Evolutionary conservation across 2,797 vertebrate genomes (phyloP), one percentile per base, ranked within the genome.

Genomic region (Acestrorhynchus altus): DNA sequence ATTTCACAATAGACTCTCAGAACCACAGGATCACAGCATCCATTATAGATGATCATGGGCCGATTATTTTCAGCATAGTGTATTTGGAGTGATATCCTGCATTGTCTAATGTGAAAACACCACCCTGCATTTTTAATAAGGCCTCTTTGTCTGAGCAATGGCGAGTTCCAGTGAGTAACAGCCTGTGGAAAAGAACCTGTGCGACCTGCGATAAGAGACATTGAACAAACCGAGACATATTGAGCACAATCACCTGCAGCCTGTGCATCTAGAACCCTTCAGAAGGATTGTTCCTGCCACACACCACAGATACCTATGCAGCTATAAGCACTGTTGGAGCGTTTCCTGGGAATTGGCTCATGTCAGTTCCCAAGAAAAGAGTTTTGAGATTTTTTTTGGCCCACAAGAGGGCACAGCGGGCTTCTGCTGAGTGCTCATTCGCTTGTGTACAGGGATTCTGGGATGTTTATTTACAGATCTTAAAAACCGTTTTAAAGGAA

Each of bases 1-100:
- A 20, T 42, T 78, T 80, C 79, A 91, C 88, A 92, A 92, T 81
- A 81, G 87, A 47, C 85, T 78, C 69, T 74, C 70, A 71, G 57
- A 76, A 64, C 71, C 63, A 76, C 83, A 65, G 82, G 87, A 92
- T 88, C 83, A 83, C 63, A 60, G 44, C 83, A 87, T 94, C 83
- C 83, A 94, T 93, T 92, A 93, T 93, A 91, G 87, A 93, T 91
- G 89, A 86, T 39, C 68, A 76, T 79, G 78, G 89, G 87, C 88
- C 88, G 87, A 91, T 92, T 92, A 88, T 90, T 77, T 92, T 89
- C 89, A 89, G 72, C 71, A 75, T 85, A 74, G 68, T 24, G 76
- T 74, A 81, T 56, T 4, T 86, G 82, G 81, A 88, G 83, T 87
- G 82, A 85, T 89, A 84, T 77, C 60, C 20, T 40, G 76, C 84